Conservation (phyloP, 30 jellyfish, hydroid and myxozoan species). For the Cassiopea andromeda region DNA sequence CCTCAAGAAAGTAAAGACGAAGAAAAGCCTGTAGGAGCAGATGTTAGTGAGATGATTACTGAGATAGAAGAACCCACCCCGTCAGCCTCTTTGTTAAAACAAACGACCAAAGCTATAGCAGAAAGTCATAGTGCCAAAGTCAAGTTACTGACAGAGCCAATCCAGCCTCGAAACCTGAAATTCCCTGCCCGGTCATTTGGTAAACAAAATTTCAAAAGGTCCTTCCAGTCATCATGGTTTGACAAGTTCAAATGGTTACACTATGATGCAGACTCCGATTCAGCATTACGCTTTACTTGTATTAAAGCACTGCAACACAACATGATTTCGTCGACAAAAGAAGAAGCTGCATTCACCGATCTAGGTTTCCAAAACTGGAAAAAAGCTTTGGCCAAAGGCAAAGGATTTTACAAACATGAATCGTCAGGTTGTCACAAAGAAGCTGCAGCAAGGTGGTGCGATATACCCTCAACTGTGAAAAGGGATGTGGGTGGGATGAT, state of each 20-base stretch:
- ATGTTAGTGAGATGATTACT: too few relatives aligned
- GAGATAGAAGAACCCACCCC: too few relatives aligned
- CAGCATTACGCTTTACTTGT: conserved; percentile 75
- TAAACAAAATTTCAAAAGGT: conserved; percentile 40
- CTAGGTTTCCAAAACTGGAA: conserved; percentile 81
- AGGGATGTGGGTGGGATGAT: conserved; percentile 3
- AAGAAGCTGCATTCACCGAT: conserved; percentile 54
- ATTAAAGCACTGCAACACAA: conserved; percentile 62
- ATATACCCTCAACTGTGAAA: conserved; percentile 72
- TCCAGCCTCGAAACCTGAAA: conserved; percentile 34
- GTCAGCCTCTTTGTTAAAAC: too few relatives aligned
- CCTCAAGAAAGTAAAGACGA: too few relatives aligned
- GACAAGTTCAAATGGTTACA: conserved; percentile 64
- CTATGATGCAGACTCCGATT: conserved; percentile 45
- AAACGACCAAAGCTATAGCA: too few relatives aligned
- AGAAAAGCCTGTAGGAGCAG: too few relatives aligned
- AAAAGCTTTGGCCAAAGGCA: conserved; percentile 68
- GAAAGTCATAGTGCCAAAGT: neutral
- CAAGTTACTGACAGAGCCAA: conserved; percentile 52
- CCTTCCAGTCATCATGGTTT: conserved; percentile 63
- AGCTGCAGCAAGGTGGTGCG: conserved; percentile 55
- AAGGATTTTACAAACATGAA: conserved; percentile 20
- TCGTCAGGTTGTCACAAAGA: conserved; percentile 62
- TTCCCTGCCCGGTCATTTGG: conserved; percentile 62
- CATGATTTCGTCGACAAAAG: conserved; percentile 70